Evolutionary conservation across 2,888 invertebrate genomes (phyloP).

Genomic region (Meteorus cinctellus): DNA sequence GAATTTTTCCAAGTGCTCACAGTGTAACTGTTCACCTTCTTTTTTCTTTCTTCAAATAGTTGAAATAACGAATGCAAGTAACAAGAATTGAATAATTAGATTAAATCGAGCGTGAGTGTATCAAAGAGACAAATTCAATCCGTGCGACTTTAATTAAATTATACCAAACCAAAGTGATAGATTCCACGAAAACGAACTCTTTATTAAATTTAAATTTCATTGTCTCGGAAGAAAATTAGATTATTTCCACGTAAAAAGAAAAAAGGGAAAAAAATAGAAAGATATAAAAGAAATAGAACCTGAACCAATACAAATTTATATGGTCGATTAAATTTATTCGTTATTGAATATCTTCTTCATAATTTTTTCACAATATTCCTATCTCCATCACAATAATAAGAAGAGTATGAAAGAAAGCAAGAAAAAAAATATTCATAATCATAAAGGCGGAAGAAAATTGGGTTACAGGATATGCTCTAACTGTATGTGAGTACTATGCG

Average conservation of each 20-base stretch:
- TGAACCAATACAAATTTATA: background rate
- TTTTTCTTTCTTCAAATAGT: no score
- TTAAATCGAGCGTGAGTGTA: background rate
- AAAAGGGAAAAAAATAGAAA: background rate
- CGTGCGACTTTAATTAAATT: background rate
- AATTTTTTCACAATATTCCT: background rate
- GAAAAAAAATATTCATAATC: background rate
- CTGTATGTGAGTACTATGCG: background rate
- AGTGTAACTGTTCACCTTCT: no score
- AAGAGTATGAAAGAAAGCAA: background rate
- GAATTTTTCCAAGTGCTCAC: no score
- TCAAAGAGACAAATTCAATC: background rate
- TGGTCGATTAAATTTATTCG: background rate
- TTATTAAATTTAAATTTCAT: background rate
- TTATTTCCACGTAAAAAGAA: background rate
- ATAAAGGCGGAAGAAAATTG: conserved; percentile 5
- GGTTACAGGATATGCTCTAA: conserved; percentile 6
- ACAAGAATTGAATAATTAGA: background rate
- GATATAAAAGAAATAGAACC: no score
- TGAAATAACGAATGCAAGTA: background rate
- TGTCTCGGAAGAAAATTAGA: background rate
- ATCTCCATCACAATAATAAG: background rate
- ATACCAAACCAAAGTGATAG: background rate
- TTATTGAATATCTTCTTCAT: background rate
- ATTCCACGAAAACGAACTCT: background rate